A percentile compares a stretch with the other conserved stretches of the same genome.
These are phyloP conservation scores for Mesembrinibis cayennensis DNA, from an alignment of 2,113 vertebrate genomes.

Conservation along the genomic window DNA sequence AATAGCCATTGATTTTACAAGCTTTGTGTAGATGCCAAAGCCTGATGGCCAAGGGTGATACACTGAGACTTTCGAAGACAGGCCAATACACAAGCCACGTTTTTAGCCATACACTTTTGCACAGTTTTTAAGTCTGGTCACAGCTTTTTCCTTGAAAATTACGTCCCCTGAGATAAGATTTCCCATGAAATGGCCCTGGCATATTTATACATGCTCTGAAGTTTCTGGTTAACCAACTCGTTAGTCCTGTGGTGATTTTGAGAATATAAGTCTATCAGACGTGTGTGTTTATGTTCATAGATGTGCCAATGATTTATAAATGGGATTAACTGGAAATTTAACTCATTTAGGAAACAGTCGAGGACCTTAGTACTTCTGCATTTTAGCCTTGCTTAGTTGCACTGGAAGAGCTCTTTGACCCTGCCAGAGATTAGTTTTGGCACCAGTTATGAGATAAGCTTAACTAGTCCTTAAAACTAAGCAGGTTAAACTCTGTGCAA, in stretches of 20 bases:
- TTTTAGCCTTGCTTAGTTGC: neutral
- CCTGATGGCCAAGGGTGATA: neutral
- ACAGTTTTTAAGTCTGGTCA: neutral
- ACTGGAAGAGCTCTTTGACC: conserved; percentile 16
- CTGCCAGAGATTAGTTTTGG: conserved; percentile 13
- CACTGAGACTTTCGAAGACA: neutral
- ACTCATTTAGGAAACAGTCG: neutral
- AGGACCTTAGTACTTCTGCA: neutral
- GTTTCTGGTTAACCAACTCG: neutral
- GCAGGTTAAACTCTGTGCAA: neutral
- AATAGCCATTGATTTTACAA: neutral
- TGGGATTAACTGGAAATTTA: neutral
- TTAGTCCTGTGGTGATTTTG: neutral
- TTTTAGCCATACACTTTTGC: neutral
- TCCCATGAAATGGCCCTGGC: neutral
- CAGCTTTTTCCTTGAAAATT: neutral
- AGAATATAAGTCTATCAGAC: neutral
- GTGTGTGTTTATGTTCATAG: neutral
- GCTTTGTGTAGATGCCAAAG: neutral
- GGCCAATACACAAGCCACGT: neutral
- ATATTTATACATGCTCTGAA: neutral
- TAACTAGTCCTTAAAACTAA: conserved; percentile 15
- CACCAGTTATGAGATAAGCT: conserved; percentile 1
- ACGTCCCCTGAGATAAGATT: conserved; percentile 10
- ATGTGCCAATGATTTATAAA: neutral